Percentiles rank a stretch among this genome's conserved stretches.
These are phyloP conservation scores for Ceratina calcarata DNA, from an alignment of 1,140 invertebrate species.

Conservation along the genomic window DNA sequence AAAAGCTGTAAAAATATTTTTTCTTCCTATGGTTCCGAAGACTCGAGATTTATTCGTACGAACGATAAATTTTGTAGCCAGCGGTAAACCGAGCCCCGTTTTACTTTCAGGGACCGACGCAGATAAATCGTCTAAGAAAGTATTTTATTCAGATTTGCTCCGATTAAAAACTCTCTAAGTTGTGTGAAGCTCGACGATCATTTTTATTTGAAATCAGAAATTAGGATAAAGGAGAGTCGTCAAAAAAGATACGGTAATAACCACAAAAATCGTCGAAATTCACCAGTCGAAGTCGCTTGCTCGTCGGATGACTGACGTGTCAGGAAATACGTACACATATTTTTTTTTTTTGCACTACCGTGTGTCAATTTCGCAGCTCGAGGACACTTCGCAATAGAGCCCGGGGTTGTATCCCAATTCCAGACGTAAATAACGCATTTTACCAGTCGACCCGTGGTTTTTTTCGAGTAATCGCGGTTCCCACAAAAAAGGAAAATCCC, in stretches of 20 bases:
- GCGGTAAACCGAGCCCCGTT: neutral
- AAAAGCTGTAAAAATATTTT: slow-evolving; percentile 23
- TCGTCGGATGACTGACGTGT: too few species aligned
- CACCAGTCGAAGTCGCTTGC: too few species aligned
- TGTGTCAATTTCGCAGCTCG: slow-evolving; percentile 30
- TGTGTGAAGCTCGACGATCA: too few species aligned
- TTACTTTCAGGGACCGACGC: neutral
- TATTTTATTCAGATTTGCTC: too few species aligned
- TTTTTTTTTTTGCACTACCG: neutral
- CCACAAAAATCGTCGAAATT: too few species aligned
- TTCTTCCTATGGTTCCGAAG: neutral
- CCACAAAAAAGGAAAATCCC: slow-evolving; percentile 3
- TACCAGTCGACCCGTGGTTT: neutral
- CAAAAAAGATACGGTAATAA: too few species aligned
- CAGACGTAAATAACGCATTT: slow-evolving; percentile 37
- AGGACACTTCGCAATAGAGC: neutral
- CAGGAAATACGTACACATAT: slow-evolving; percentile 1
- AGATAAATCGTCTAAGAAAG: too few species aligned
- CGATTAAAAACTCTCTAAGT: too few species aligned
- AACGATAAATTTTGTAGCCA: neutral
- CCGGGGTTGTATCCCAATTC: slow-evolving; percentile 6
- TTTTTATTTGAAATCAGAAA: too few species aligned
- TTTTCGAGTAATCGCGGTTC: slow-evolving; percentile 12
- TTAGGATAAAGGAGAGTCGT: too few species aligned
- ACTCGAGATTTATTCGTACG: neutral